Evolutionary conservation across 2,888 invertebrate genomes (phyloP), one percentile per base, ranked within the genome.

Genomic region (Tethea ocularis): DNA sequence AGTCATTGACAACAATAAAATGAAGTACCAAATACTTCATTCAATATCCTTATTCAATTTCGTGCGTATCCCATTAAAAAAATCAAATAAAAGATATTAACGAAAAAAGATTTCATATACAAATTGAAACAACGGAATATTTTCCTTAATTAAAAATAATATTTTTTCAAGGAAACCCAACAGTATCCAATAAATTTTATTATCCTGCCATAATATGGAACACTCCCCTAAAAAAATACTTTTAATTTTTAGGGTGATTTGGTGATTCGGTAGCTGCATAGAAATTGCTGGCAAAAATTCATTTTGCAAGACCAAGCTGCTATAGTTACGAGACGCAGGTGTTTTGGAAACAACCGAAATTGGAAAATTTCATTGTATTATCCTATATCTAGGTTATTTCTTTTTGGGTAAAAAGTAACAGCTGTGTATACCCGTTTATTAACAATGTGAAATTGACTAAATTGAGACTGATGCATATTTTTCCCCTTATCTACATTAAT

Each of bases 181-280:
- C 13, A 33, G 3, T 33, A 33, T 13, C 38, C 38, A 38, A 7
- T 38, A 33, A 33, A 38, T 38, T 38, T 38, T 38, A 38, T 38
- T 38, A n/a, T 38, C n/a, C n/a, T 15, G 36, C 10, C 4, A 38
- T n/a, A 46, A 20, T 5, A 17, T 41, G 1, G 2, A 15, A 36
- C 15, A 41, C 20, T 46, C n/a, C 20, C n/a, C 6, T 11, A 54
- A 29, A 7, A 22, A 17, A 20, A 20, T 33, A 22, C 22, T 54
- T 33, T 13, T 51, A 54, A 51, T 51, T 59, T 59, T 63, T 61
- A 60, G 60, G 36, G 15, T 20, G n/a, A 56, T 33, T 55, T 57
- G 57, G 33, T 56, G 33, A 60, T 59, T 68, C 67, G 71, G 65
- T 72, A 75, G 78, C 69, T 76, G 79, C 77, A 78, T 77, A 74